Evolutionary conservation across 2,797 vertebrate genomes (phyloP).

Genomic region (Yasuhikotakia modesta): DNA sequence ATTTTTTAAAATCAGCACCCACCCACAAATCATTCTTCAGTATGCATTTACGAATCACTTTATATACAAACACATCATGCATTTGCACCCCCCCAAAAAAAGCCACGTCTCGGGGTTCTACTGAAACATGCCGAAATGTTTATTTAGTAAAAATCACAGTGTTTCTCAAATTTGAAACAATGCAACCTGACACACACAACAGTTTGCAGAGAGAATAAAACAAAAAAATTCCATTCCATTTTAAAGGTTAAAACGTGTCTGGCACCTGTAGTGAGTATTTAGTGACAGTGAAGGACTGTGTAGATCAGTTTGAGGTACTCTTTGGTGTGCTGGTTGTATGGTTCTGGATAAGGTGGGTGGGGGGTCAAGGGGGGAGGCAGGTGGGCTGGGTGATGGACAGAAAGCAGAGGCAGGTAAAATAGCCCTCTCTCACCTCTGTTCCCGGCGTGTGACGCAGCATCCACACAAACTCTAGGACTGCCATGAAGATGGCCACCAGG

Average conservation of each 20-base stretch:
- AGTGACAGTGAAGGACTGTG: conserved; percentile 32
- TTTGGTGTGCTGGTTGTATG: conserved; percentile 54
- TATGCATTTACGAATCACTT: conserved; percentile 7
- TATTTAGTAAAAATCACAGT: conserved; percentile 75
- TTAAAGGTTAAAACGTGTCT: background rate
- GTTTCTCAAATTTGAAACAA: conserved; percentile 44
- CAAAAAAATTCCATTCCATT: conserved; percentile 27
- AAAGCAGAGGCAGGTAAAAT: conserved; percentile 79
- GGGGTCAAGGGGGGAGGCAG: too few relatives aligned
- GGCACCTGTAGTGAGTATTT: conserved; percentile 8
- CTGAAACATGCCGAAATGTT: conserved; percentile 70
- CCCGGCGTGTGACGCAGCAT: conserved; percentile 90
- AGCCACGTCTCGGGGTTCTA: conserved; percentile 68
- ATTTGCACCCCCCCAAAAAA: conserved; percentile 55
- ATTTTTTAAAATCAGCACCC: too few relatives aligned
- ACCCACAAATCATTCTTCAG: too few relatives aligned
- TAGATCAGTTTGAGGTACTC: conserved; percentile 47
- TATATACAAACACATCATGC: conserved; percentile 36
- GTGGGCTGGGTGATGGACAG: conserved; percentile 61
- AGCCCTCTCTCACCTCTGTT: conserved; percentile 89
- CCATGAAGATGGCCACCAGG: conserved; percentile 98
- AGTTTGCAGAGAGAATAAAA: conserved; percentile 30
- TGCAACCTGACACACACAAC: conserved; percentile 44
- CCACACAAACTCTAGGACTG: conserved; percentile 98
- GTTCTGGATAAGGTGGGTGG: too few relatives aligned